Conservation (phyloP, 2,113 vertebrate species). For the Hypocryptadius cinnamomeus region DNA sequence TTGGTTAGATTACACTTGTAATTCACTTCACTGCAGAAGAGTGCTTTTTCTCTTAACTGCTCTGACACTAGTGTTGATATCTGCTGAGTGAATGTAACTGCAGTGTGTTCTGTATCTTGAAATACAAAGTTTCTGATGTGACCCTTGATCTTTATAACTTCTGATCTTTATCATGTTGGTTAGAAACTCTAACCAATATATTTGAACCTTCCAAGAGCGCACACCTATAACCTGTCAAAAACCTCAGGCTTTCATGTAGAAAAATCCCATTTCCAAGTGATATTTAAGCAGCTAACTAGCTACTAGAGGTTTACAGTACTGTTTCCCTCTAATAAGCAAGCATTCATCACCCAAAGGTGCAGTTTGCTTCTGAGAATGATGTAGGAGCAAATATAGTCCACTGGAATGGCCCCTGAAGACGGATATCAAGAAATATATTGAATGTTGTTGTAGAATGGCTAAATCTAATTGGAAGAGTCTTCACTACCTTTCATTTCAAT, state of each 20-base stretch:
- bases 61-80: background rate
- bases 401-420: background rate
- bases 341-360: slow-evolving; percentile 7
- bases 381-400: background rate
- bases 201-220: background rate
- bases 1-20: background rate
- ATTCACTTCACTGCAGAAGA: background rate
- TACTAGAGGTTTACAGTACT: background rate
- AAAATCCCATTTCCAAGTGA: background rate
- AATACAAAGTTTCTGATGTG: background rate
- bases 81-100: background rate
- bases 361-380: slow-evolving; percentile 30
- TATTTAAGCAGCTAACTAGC: background rate
- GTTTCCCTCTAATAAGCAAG: slow-evolving; percentile 2
- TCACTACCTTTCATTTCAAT: background rate
- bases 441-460: background rate
- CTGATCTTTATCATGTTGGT: background rate
- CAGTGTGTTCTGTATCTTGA: background rate
- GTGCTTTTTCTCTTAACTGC: background rate
- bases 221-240: background rate
- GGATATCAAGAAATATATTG: background rate
- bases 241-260: background rate
- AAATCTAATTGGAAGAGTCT: background rate
- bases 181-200: background rate
- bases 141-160: background rate